Evolutionary conservation across 2,113 vertebrate genomes (phyloP), one percentile per base, ranked within the genome.

Genomic region (Lophotis ruficrista): DNA sequence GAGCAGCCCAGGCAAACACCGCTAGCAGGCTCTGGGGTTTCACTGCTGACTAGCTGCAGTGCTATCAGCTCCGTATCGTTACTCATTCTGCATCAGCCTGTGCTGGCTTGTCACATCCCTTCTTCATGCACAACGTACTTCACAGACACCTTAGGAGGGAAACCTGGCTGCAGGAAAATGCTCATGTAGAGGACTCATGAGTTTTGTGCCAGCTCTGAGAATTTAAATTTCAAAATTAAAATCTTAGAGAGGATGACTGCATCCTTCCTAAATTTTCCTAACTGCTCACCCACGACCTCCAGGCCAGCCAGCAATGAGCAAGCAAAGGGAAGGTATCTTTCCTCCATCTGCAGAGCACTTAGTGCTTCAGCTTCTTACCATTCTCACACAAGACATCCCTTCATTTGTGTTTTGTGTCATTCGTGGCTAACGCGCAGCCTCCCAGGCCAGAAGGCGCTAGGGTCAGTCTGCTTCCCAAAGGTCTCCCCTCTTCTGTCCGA

Each of bases 1-100:
- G 45, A 83, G 31, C 50, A 90, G 62, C n/a, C 61, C 57, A 54
- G 70, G 12, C 78, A 48, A 37, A 45, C 3, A 3, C 47, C 77
- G 66, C 58, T 38, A 19, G 14, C 61, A 41, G 35, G 73, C 30
- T 61, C 83, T 37, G 71, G 0, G 1, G 17, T 61, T 60, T 73
- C 47, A 8, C 50, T 54, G 64, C 87, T 82, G 60, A 16, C 50
- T 50, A 16, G 25, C 16, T 70, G 19, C 60, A 35, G 73, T 6
- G 22, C 56, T n/a, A 7, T 54, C 78, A 66, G 69, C 51, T 68
- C 48, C 0, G 0, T 11, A 7, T 48, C 31, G 9, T 47, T 21
- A n/a, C 60, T 79, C 57, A 23, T 41, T 12, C 61, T 38, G 47
- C 69, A 41, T 18, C 88, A 76, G 70, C 71, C 70, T 69, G 35